These are phyloP conservation scores for Troides aeacus DNA, from an alignment of 2,888 invertebrate species.

Conservation along the genomic window DNA sequence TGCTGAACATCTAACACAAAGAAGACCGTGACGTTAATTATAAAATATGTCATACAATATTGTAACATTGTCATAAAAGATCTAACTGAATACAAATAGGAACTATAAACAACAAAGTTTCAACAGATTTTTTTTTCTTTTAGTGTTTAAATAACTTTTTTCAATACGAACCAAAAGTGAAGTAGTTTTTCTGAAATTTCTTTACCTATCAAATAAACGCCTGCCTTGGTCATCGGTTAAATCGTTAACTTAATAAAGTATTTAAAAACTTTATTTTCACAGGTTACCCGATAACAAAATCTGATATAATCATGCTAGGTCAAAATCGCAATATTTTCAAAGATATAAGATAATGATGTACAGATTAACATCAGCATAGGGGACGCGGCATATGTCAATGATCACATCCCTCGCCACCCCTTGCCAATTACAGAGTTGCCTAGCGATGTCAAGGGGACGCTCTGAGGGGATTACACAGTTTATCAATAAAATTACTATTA, in stretches of 20 bases:
- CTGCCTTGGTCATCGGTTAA: background rate
- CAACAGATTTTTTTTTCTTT: too few relatives aligned
- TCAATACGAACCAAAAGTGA: too few relatives aligned
- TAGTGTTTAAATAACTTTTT: too few relatives aligned
- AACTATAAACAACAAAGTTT: too few relatives aligned
- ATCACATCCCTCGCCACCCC: conserved; percentile 46
- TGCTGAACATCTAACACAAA: too few relatives aligned
- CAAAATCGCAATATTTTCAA: conserved; percentile 44
- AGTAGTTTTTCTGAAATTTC: too few relatives aligned
- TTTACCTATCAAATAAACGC: too few relatives aligned
- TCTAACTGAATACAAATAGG: too few relatives aligned
- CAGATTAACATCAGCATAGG: conserved; percentile 33
- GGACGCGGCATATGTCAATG: conserved; percentile 60
- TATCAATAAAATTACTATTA: conserved; percentile 38
- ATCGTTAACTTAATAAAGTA: background rate
- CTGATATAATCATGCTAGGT: background rate
- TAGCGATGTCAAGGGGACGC: conserved; percentile 25
- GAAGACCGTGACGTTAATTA: too few relatives aligned
- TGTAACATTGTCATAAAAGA: too few relatives aligned
- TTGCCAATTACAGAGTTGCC: conserved; percentile 50
- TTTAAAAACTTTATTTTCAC: background rate
- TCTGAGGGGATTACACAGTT: conserved; percentile 27
- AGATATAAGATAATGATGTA: conserved; percentile 64
- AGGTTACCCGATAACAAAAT: background rate
- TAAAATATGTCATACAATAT: too few relatives aligned